Evolutionary conservation across 2,888 invertebrate species (phyloP).

Genomic region (Agrotis ipsilon): DNA sequence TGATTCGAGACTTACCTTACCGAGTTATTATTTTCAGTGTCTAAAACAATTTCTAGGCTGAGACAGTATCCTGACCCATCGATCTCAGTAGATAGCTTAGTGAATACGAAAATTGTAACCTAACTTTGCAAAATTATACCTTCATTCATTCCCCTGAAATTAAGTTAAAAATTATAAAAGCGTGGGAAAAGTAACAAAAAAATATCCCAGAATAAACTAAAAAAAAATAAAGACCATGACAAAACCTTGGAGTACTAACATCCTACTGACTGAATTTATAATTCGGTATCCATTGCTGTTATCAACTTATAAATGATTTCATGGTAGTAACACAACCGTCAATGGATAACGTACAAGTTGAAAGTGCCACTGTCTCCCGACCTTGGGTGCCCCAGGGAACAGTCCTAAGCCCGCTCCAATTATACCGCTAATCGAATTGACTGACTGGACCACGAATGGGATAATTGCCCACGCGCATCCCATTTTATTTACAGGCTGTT

Average conservation of each 20-base stretch:
- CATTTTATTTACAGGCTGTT: conserved; percentile 74
- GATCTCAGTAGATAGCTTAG: too few relatives aligned
- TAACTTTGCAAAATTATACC: too few relatives aligned
- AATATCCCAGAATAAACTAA: conserved; percentile 5
- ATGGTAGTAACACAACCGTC: not conserved
- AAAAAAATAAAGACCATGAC: conserved; percentile 46
- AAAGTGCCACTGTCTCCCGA: conserved; percentile 50
- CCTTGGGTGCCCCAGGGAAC: conserved; percentile 77
- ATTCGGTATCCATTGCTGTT: conserved; percentile 26
- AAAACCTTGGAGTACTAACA: conserved; percentile 40
- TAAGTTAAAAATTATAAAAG: too few relatives aligned
- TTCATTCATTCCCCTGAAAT: too few relatives aligned
- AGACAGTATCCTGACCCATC: too few relatives aligned
- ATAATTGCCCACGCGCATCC: conserved; percentile 88
- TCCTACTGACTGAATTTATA: conserved; percentile 2
- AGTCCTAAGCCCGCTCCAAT: conserved; percentile 84
- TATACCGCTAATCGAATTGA: conserved; percentile 89
- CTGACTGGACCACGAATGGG: conserved; percentile 82
- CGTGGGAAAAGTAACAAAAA: not conserved
- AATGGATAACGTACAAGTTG: conserved; percentile 12
- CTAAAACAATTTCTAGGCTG: too few relatives aligned
- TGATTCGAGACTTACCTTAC: not conserved
- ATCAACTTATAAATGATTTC: not conserved
- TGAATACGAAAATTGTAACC: too few relatives aligned
- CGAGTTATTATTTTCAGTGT: too few relatives aligned